Percentiles rank a stretch among this genome's conserved stretches.
These are phyloP conservation scores for Streblospio benedicti DNA, from an alignment of 1,140 invertebrate genomes.

Conservation along the genomic window DNA sequence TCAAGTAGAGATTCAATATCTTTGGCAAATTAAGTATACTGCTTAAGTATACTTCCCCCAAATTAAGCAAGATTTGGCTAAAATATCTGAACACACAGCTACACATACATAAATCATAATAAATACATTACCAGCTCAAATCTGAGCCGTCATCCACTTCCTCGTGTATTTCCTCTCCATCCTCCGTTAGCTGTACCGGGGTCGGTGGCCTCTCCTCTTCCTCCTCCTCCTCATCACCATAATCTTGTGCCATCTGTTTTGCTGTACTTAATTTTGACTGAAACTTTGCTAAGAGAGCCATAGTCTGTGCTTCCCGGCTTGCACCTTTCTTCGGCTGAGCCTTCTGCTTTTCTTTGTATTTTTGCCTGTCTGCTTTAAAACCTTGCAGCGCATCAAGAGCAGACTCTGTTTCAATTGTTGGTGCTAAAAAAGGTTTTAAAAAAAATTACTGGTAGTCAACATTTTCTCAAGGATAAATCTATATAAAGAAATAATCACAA, in stretches of 20 bases:
- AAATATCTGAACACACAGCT: too few species aligned
- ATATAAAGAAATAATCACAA: too few species aligned
- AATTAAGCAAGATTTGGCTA: too few species aligned
- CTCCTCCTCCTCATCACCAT: constrained; percentile 41
- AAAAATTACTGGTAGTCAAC: too few species aligned
- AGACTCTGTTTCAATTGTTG: constrained; percentile 38
- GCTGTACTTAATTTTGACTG: constrained; percentile 63
- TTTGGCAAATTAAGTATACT: too few species aligned
- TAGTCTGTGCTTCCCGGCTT: constrained; percentile 54
- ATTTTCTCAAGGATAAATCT: too few species aligned
- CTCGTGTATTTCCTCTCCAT: constrained; percentile 27
- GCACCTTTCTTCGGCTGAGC: constrained; percentile 56
- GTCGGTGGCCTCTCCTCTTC: constrained; percentile 32
- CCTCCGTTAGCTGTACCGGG: too few species aligned
- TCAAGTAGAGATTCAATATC: too few species aligned
- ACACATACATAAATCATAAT: too few species aligned
- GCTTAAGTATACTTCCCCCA: too few species aligned
- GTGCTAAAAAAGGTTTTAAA: not conserved
- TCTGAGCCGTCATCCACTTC: constrained; percentile 31
- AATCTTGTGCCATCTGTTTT: constrained; percentile 42
- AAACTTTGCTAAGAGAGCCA: constrained; percentile 73
- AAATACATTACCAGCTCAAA: constrained; percentile 42
- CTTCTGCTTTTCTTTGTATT: constrained; percentile 55
- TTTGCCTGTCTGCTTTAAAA: constrained; percentile 66
- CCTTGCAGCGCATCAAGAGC: constrained; percentile 60